A percentile compares a stretch with the other conserved stretches of the same genome.
Conservation (phyloP, 1,140 invertebrate species). For the Tetramorium simillimum region DNA sequence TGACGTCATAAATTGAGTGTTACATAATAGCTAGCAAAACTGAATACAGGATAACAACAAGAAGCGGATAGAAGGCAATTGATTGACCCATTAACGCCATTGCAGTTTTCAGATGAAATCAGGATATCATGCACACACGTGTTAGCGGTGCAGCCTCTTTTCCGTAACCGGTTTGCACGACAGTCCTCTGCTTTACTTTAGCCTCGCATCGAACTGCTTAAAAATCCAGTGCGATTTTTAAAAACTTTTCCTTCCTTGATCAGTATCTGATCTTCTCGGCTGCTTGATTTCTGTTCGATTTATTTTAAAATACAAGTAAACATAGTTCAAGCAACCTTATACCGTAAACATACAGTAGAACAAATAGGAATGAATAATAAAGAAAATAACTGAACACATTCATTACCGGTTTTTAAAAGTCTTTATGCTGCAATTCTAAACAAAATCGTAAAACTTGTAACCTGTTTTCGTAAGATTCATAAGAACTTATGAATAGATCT, state of each 20-base stretch:
- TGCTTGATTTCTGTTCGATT: not conserved
- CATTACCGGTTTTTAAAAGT: not conserved
- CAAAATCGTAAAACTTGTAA: too few relatives aligned
- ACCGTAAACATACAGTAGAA: not conserved
- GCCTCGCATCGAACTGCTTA: conserved; percentile 11
- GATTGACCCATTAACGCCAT: conserved; percentile 39
- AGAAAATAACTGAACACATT: not conserved
- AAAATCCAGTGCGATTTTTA: conserved; percentile 6
- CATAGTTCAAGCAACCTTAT: not conserved
- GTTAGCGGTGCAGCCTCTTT: conserved; percentile 15
- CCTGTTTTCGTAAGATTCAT: too few relatives aligned
- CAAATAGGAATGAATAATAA: not conserved
- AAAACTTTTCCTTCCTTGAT: not conserved
- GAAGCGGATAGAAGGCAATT: not conserved
- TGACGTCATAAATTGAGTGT: not conserved
- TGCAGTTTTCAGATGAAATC: not conserved
- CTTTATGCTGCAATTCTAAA: too few relatives aligned
- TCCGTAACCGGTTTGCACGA: conserved; percentile 34
- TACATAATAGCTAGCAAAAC: not conserved
- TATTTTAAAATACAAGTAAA: not conserved
- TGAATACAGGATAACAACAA: not conserved
- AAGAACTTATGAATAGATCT: too few relatives aligned
- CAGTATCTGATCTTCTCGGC: not conserved
- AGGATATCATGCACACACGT: not conserved
- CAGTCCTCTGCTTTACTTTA: conserved; percentile 6